Evolutionary conservation across 2,113 vertebrate species (phyloP).

Genomic region (Forbesichthys agassizii): DNA sequence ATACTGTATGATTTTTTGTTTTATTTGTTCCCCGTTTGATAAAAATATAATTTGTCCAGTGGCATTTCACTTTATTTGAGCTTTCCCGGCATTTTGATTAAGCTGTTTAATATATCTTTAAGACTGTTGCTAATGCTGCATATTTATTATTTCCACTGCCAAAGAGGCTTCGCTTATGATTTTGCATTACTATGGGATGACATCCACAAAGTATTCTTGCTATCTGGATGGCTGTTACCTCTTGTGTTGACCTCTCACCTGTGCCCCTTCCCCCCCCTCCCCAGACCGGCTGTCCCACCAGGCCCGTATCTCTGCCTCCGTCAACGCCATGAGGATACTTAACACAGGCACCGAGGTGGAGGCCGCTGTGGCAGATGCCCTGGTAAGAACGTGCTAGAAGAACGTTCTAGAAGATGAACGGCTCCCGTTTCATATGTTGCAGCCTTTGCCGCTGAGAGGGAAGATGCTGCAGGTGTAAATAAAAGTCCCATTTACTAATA

Average conservation of each 20-base stretch:
- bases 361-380: constrained; percentile 90
- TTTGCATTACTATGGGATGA: not conserved
- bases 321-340: constrained; percentile 91
- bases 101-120: not conserved
- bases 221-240: not conserved
- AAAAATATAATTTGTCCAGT: not conserved
- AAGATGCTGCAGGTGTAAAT: not conserved
- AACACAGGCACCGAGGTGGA: constrained; percentile 92
- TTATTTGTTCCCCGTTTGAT: not conserved
- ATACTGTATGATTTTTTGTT: not conserved
- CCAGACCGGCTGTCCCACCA: constrained; percentile 85
- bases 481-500: not conserved
- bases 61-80: not conserved
- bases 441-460: not conserved
- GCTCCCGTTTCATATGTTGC: not conserved
- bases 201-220: not conserved
- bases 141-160: not conserved
- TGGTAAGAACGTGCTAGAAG: constrained; percentile 76
- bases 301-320: constrained; percentile 84
- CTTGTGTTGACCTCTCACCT: not conserved
- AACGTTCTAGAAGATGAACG: not conserved
- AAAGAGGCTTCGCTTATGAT: not conserved
- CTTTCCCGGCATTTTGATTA: not conserved
- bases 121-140: too few relatives aligned
- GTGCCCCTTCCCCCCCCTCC: constrained; percentile 35